These are phyloP conservation scores for Channa striata DNA, from an alignment of 2,797 vertebrate species.

Conservation along the genomic window DNA sequence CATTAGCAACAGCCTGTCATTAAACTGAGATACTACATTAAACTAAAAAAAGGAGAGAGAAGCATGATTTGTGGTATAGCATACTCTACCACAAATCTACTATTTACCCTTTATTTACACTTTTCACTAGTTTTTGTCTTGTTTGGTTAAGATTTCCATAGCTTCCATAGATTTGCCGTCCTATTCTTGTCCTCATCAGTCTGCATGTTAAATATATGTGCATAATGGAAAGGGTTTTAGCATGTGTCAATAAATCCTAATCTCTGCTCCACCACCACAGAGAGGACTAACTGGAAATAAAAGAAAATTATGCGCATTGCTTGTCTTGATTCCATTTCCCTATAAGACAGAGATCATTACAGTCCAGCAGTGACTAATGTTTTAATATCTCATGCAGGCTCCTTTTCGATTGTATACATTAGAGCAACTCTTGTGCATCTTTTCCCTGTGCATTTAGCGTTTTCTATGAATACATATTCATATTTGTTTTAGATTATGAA, in stretches of 20 bases:
- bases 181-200: slow-evolving; percentile 8
- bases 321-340: slow-evolving; percentile 27
- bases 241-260: slow-evolving; percentile 47
- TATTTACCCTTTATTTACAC: neutral
- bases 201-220: slow-evolving; percentile 15
- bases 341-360: slow-evolving; percentile 7
- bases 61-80: neutral
- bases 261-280: slow-evolving; percentile 20
- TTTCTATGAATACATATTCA: neutral
- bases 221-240: slow-evolving; percentile 35
- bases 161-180: too few species aligned
- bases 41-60: neutral
- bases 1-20: slow-evolving; percentile 19
- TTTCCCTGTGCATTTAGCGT: neutral
- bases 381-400: slow-evolving; percentile 29
- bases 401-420: slow-evolving; percentile 5
- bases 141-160: neutral
- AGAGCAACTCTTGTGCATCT: neutral
- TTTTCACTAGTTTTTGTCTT: neutral
- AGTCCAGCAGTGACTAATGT: slow-evolving; percentile 36
- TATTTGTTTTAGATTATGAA: slow-evolving; percentile 1
- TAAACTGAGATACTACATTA: slow-evolving; percentile 17
- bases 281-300: neutral
- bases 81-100: too few species aligned
- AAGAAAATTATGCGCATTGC: slow-evolving; percentile 14